Conservation (phyloP, 2,888 invertebrate genomes). For the Malachius bipustulatus region DNA sequence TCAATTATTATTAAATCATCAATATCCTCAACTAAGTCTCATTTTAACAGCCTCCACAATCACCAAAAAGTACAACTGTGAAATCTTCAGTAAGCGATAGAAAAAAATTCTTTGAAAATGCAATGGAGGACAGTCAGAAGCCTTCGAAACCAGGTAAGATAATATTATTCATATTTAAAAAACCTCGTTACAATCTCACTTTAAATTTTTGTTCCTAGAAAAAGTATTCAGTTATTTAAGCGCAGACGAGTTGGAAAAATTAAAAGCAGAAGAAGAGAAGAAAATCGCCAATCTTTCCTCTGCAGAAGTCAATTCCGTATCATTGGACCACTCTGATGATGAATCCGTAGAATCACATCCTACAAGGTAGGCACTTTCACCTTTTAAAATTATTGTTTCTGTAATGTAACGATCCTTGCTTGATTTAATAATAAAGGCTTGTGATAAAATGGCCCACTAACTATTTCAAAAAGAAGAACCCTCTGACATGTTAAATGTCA, state of each 20-base stretch:
- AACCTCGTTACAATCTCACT: too few species aligned
- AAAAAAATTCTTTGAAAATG: conserved; percentile 90
- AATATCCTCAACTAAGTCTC: too few species aligned
- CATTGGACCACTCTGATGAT: conserved; percentile 44
- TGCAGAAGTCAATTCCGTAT: conserved; percentile 46
- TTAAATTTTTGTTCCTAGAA: conserved; percentile 48
- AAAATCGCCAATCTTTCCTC: conserved; percentile 68
- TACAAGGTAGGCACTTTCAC: conserved; percentile 25
- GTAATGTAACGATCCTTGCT: too few species aligned
- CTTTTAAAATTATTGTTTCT: too few species aligned
- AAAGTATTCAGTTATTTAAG: conserved; percentile 90
- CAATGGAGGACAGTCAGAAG: conserved; percentile 86
- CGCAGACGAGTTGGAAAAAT: conserved; percentile 85
- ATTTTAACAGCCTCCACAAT: conserved; percentile 41
- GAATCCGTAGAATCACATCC: conserved; percentile 34
- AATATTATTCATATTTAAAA: neutral
- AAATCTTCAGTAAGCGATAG: conserved; percentile 87
- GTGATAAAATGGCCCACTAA: too few species aligned
- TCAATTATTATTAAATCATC: too few species aligned
- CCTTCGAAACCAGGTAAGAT: conserved; percentile 74
- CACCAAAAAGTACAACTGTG: conserved; percentile 59
- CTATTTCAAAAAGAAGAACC: too few species aligned
- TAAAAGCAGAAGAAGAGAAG: conserved; percentile 86
- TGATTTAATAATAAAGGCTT: too few species aligned
- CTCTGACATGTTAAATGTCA: too few species aligned